These are phyloP conservation scores for Spilarctia lutea DNA, from an alignment of 2,888 invertebrate genomes.

Conservation along the genomic window DNA sequence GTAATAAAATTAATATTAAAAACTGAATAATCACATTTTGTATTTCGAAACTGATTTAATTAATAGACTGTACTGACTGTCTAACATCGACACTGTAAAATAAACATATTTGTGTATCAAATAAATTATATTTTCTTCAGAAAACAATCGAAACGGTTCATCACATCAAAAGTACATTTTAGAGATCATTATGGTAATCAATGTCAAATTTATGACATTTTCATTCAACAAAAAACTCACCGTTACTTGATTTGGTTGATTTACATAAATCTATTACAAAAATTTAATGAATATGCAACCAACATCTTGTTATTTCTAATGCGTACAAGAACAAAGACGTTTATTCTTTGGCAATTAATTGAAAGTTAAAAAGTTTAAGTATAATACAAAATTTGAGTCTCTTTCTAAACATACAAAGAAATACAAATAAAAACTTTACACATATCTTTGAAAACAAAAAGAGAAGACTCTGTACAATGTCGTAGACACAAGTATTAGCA, in stretches of 20 bases:
- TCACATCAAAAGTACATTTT: constrained; percentile 16
- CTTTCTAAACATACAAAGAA: constrained; percentile 20
- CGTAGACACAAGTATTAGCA: constrained; percentile 57
- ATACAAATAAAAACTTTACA: constrained; percentile 27
- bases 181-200: constrained; percentile 15
- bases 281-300: constrained; percentile 17
- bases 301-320: background rate
- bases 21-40: background rate
- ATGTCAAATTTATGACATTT: constrained; percentile 15
- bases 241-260: constrained; percentile 6
- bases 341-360: constrained; percentile 10
- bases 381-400: constrained; percentile 7
- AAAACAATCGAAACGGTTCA: constrained; percentile 14
- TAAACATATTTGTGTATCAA: background rate
- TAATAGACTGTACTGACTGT: background rate
- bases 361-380: background rate
- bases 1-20: background rate
- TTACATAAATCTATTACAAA: constrained; percentile 25
- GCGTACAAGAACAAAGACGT: background rate
- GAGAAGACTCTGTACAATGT: constrained; percentile 43
- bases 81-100: background rate
- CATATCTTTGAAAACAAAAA: constrained; percentile 45
- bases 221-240: constrained; percentile 14
- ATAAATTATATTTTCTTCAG: background rate
- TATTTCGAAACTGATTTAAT: background rate